Evolutionary conservation across 2,888 invertebrate species (phyloP), one percentile per base, ranked within the genome.

Genomic region (Antheraea assamensis): DNA sequence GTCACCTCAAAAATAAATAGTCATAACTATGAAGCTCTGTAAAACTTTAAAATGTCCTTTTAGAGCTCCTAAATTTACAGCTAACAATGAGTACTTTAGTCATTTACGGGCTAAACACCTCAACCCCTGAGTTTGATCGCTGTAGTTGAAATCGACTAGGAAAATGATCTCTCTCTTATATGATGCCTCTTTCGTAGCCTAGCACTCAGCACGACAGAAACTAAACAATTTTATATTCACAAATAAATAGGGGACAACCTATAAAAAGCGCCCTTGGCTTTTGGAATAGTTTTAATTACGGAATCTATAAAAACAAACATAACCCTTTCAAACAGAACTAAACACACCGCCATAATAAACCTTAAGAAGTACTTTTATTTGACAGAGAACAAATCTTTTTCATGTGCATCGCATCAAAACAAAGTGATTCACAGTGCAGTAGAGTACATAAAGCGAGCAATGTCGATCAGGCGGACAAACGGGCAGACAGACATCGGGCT

Each of bases 351-450:
- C 64, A 30, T 30, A 30, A 17, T 64, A 30, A 66, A 66, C 30
- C 64, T 10, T 66, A 66, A 66, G n/a, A 35, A 31, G 68, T 68
- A 68, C 7, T 66, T 68, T 68, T 68, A 68, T 68, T 35, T 21
- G 35, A 24, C 31, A 61, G 61, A 27, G 21, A 68, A 68, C 68
- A 35, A 68, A 35, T 68, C 68, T 68, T 31, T 61, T 35, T 68
- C 68, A 68, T 35, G 68, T 68, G 30, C 30, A 10, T 66, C 27
- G 64, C 35, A 68, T 35, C 68, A 68, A 68, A 68, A 68, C 68
- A 68, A 68, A 68, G 68, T 68, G 35, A 68, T 68, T 35, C 68
- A 35, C 19, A 24, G 27, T 27, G 24, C 27, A 24, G 13, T 27
- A 13, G 35, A n/a, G 68, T 68, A 35, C 68, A 68, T 35, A 68